Evolutionary conservation across 2,113 vertebrate species (phyloP).

Genomic region (Ceyx margarethae): DNA sequence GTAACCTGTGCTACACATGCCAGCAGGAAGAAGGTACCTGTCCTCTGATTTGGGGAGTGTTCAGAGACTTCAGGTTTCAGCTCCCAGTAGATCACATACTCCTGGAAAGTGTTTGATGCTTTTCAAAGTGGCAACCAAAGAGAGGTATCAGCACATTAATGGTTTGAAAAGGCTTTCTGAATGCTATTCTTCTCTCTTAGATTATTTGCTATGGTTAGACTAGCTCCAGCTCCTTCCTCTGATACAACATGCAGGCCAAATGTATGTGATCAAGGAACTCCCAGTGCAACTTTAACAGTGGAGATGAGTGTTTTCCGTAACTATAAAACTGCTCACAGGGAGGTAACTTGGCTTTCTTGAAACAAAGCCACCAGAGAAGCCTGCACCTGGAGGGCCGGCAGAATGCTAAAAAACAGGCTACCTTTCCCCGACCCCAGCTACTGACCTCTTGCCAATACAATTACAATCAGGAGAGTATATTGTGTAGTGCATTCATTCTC

Average conservation of each 20-base stretch:
- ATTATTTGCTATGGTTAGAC: neutral
- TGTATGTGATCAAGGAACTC: neutral
- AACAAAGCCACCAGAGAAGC: neutral
- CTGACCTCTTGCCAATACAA: constrained; percentile 71
- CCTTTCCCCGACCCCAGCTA: neutral
- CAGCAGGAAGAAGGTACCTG: neutral
- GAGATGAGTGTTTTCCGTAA: neutral
- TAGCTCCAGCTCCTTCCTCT: neutral
- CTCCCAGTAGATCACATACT: neutral
- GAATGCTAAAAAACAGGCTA: neutral
- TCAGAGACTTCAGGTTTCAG: neutral
- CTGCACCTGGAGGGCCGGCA: neutral
- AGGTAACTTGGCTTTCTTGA: neutral
- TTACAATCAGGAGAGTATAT: constrained; percentile 60
- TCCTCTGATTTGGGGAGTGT: neutral
- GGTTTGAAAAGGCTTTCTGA: neutral
- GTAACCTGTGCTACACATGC: neutral
- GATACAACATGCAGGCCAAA: neutral
- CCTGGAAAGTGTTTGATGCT: neutral
- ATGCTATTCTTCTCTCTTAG: neutral
- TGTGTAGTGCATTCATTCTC: constrained; percentile 39
- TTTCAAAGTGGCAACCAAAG: neutral
- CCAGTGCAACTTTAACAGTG: neutral
- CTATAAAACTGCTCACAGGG: neutral
- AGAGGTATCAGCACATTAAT: neutral